Conservation (phyloP, 2,797 vertebrate genomes). For the Sebastes aleutianus region DNA sequence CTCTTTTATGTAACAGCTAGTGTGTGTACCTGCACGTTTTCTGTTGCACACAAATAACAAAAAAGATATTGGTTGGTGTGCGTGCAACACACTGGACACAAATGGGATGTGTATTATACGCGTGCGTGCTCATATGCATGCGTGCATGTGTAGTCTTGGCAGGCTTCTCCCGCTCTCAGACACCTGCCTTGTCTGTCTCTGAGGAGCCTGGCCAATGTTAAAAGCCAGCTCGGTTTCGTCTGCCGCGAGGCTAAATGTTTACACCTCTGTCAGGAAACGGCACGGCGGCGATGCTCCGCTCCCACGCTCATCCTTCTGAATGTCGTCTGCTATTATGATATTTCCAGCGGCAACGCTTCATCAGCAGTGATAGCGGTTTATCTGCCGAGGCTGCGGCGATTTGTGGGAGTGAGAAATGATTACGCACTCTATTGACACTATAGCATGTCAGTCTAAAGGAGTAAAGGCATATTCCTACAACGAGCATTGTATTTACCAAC, state of each 20-base stretch:
- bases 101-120: not conserved
- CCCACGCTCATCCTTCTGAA: constrained; percentile 52
- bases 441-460: constrained; percentile 1
- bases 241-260: constrained; percentile 65
- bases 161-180: constrained; percentile 40
- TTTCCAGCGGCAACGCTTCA: constrained; percentile 22
- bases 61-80: constrained; percentile 18
- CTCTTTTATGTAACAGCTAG: constrained; percentile 57
- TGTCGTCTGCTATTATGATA: constrained; percentile 49
- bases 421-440: constrained; percentile 23
- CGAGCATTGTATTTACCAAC: not conserved
- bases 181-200: constrained; percentile 55
- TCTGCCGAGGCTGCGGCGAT: constrained; percentile 34
- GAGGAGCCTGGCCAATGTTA: constrained; percentile 54
- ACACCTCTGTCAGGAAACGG: constrained; percentile 61
- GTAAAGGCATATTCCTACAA: not conserved
- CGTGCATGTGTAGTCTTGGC: constrained; percentile 43
- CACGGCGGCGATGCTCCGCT: constrained; percentile 44
- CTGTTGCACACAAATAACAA: not conserved
- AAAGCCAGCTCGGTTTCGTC: constrained; percentile 55
- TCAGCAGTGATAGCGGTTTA: constrained; percentile 9
- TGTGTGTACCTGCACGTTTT: constrained; percentile 27
- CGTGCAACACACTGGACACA: not conserved
- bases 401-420: constrained; percentile 45
- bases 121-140: not conserved